Percentiles rank a stretch among this genome's conserved stretches.
phyloP scores from a whole-genome alignment of 2,797 vertebrate species.

The Furcifer pardalis region DNA sequence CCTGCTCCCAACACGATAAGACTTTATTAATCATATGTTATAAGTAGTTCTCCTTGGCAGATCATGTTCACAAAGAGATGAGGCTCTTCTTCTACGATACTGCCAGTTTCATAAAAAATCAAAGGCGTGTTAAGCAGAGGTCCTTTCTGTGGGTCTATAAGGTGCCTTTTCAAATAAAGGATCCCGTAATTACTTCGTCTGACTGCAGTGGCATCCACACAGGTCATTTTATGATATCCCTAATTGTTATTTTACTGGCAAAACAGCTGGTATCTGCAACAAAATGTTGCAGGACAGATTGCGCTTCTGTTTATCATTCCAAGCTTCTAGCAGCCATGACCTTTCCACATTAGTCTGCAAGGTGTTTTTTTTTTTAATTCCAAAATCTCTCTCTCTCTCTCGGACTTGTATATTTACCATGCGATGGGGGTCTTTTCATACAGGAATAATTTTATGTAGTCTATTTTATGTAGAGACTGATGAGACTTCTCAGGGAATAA shows the following conservation, averaged over 20 bases:
- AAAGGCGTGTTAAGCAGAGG: constrained; percentile 30
- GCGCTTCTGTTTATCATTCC: background rate
- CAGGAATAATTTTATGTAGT: background rate
- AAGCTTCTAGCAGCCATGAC: no score
- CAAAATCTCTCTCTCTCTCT: no score
- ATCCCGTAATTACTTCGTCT: constrained; percentile 24
- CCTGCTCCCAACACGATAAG: constrained; percentile 67
- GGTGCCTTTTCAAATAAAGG: constrained; percentile 39
- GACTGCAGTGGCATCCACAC: constrained; percentile 44
- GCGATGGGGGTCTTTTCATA: background rate
- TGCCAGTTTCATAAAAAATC: constrained; percentile 50
- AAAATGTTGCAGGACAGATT: background rate
- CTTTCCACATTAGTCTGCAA: background rate
- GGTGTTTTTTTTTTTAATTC: background rate
- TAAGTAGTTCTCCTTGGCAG: constrained; percentile 61
- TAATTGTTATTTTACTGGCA: constrained; percentile 11
- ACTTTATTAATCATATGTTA: constrained; percentile 53
- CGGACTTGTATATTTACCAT: background rate
- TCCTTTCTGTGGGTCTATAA: constrained; percentile 37
- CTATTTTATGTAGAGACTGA: no score
- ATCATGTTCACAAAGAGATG: constrained; percentile 51
- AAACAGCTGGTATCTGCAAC: background rate
- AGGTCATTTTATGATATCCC: constrained; percentile 45
- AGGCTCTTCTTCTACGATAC: constrained; percentile 32
- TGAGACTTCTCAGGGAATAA: no score